Evolutionary conservation across 2,113 vertebrate genomes (phyloP).

Genomic region (Chascanopsetta lugubris): DNA sequence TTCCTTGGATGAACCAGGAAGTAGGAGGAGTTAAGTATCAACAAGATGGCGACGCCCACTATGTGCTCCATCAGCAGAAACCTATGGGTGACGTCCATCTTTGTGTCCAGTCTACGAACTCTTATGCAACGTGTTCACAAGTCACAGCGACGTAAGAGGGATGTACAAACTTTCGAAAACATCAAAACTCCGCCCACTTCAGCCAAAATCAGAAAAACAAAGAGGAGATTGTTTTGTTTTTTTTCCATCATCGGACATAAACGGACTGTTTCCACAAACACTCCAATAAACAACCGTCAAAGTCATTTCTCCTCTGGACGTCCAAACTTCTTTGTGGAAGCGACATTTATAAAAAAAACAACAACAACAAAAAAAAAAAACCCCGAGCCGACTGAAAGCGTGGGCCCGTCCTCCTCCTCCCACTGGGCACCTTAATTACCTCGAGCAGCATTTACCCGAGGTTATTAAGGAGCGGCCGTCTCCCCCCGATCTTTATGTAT

Average conservation of each 20-base stretch:
- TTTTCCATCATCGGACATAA: no score
- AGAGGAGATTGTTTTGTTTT: background rate
- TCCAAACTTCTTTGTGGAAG: conserved; percentile 36
- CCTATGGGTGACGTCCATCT: no score
- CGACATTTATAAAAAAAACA: background rate
- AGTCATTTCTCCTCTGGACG: conserved; percentile 4
- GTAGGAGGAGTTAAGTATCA: no score
- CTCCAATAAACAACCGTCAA: conserved; percentile 1
- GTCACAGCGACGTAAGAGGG: background rate
- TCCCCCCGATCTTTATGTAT: conserved; percentile 67
- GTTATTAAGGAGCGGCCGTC: conserved; percentile 70
- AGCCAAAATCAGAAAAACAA: background rate
- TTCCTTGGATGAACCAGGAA: no score
- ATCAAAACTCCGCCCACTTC: background rate
- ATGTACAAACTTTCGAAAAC: background rate
- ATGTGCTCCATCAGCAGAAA: no score
- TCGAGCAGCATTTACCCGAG: conserved; percentile 61
- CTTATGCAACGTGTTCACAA: no score
- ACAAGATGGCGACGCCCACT: no score
- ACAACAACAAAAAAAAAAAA: no score
- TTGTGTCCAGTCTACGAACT: no score
- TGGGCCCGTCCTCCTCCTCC: conserved; percentile 31
- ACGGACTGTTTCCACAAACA: no score
- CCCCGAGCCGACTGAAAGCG: conserved; percentile 10
- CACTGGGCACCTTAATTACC: conserved; percentile 64